Evolutionary conservation across 2,797 vertebrate species (phyloP), one percentile per base, ranked within the genome.

Genomic region (Simalia tracyae): DNA sequence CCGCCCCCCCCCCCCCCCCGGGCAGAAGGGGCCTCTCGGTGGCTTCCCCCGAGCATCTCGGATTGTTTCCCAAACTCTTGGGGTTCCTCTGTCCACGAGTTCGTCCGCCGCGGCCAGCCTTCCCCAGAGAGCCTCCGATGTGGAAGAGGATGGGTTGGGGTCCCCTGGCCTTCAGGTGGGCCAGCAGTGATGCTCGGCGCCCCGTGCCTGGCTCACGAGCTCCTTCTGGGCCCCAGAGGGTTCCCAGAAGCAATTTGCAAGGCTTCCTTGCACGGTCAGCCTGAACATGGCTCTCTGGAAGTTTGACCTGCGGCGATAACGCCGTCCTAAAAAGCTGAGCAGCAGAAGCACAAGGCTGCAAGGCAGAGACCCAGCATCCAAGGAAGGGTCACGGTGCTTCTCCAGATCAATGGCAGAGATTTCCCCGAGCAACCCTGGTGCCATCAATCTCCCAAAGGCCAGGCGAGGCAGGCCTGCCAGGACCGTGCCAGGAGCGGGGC

Each of bases 141-240:
- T 1, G 2, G n/a, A 50, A 26, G n/a, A 12, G 50, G 0, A n/a
- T 1, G 24, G 31, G 36, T 36, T 36, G 36, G 56, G 3, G 68
- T 26, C n/a, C 3, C 63, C 11, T 12, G 2, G 15, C 61, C 26
- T 19, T 54, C 46, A 4, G 46, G 42, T 8, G 22, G 60, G 60
- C 36, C 42, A n/a, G 26, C 26, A 28, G 24, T 14, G 42, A 66
- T 46, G 61, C 1, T n/a, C 14, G 26, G 15, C 60, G 0, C 1
- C 2, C 1, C 11, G 42, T 31, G 1, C 1, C 14, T 22, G 10
- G 9, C 31, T 1, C 31, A 54, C 22, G 3, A 0, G 50, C 19
- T 81, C 72, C 36, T 81, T 12, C 28, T 19, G 22, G 11, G 54
- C 12, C 84, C 63, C 7, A 31, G 3, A 2, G 24, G 19, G 68